These are phyloP conservation scores for Sprattus sprattus DNA, from an alignment of 2,113 vertebrate genomes.

Conservation along the genomic window DNA sequence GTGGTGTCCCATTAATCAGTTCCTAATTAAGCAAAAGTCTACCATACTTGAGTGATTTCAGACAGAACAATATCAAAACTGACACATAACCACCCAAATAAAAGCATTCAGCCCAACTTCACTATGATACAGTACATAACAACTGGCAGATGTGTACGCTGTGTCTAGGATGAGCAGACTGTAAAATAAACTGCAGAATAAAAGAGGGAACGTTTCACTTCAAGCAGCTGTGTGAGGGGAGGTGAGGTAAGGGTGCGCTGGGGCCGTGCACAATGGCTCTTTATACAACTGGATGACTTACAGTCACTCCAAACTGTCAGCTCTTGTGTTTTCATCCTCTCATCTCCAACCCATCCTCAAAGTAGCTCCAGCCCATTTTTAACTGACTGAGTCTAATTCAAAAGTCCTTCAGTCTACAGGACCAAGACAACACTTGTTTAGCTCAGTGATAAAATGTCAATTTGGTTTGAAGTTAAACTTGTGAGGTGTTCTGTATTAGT, in stretches of 20 bases:
- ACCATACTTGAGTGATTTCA: too few species aligned
- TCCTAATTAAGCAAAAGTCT: too few species aligned
- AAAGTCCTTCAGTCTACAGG: neutral
- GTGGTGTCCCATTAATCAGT: too few species aligned
- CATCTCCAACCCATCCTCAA: conserved; percentile 34
- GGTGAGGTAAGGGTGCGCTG: conserved; percentile 76
- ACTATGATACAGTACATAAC: neutral
- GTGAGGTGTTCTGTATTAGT: too few species aligned
- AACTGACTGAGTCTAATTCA: conserved; percentile 1
- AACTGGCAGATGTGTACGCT: neutral
- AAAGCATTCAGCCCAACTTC: too few species aligned
- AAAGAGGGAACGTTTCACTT: conserved; percentile 77
- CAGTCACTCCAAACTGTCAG: conserved; percentile 75
- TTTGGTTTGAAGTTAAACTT: too few species aligned
- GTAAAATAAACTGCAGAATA: conserved; percentile 61
- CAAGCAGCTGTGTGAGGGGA: conserved; percentile 75
- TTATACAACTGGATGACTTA: conserved; percentile 74
- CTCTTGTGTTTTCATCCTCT: conserved; percentile 62
- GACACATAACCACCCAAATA: too few species aligned
- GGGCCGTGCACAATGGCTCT: conserved; percentile 82
- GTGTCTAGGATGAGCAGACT: conserved; percentile 57
- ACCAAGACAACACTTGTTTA: neutral
- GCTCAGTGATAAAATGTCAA: too few species aligned
- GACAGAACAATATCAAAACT: too few species aligned
- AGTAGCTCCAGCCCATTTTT: neutral